Conservation (phyloP, 1,140 invertebrate species). For the Marisa cornuarietis region DNA sequence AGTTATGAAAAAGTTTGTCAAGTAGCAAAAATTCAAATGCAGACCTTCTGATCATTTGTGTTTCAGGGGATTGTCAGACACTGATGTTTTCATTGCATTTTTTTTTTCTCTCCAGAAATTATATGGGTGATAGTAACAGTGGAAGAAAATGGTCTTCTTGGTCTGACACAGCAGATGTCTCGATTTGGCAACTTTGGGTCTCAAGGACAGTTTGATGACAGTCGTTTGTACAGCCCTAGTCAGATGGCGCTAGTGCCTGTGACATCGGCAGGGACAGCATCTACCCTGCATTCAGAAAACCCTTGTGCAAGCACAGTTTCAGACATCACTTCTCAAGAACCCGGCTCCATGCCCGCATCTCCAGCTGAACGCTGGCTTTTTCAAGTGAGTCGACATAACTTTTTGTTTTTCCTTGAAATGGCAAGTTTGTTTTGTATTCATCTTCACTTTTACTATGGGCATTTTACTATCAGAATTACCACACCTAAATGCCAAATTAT, state of each 20-base stretch:
- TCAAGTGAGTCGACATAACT: not conserved
- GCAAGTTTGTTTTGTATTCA: no score
- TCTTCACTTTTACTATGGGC: no score
- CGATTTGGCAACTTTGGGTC: constrained; percentile 44
- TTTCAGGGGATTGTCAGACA: not conserved
- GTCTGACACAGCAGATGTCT: constrained; percentile 77
- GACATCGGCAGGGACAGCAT: not conserved
- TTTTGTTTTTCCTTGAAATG: no score
- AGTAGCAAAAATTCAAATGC: no score
- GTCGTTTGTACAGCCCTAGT: not conserved
- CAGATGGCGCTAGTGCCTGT: constrained; percentile 21
- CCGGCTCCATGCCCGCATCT: not conserved
- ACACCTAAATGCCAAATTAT: no score
- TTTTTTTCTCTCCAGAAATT: constrained; percentile 69
- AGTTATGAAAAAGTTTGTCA: no score
- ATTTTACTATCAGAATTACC: no score
- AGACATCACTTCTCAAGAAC: no score
- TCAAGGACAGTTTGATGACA: not conserved
- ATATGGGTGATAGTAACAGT: constrained; percentile 79
- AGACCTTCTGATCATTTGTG: not conserved
- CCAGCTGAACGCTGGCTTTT: constrained; percentile 8
- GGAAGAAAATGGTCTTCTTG: constrained; percentile 74
- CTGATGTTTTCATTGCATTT: not conserved
- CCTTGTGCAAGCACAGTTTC: no score
- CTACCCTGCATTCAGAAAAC: no score